Evolutionary conservation across 35 echinoderm and acorn worm species (phyloP), one percentile per base, ranked within the genome.

Genomic region (Amphiura filiformis): DNA sequence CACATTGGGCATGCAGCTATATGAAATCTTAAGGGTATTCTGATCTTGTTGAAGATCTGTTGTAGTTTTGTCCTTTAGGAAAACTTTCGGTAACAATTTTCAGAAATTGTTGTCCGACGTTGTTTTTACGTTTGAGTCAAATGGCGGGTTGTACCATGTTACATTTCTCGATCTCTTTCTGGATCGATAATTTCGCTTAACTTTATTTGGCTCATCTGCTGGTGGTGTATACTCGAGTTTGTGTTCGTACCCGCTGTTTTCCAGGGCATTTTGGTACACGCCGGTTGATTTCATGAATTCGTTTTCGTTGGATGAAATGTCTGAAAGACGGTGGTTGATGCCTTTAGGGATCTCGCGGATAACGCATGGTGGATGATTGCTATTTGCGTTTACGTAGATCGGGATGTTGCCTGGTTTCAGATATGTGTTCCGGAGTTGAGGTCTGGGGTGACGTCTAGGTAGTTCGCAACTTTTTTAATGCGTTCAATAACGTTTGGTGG

Each of bases 1-100:
- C 75, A 88, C 56, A 52, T 88, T 88, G 34, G 86, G 86, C 86
- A 88, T 88, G 39, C 75, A 79, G 39, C 76, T 42, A 39, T 44
- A 79, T n/a, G 36, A 78, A 9, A 79, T 38, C 56, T 88, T 88
- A 32, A 88, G 86, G 28, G 86, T 88, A 34, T 78, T 47, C n/a
- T n/a, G n/a, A n/a, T 80, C 76, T 36, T 88, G 30, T 88, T 79
- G 39, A 78, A 79, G 1, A 88, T 88, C 39, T 47, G 77, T 32
- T 78, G 38, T 35, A 88, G 41, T 35, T 31, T 38, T 88, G 37
- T 31, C 70, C 84, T 77, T 86, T 86, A 38, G 11, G 84, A n/a
- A 86, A 86, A 35, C 84, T 76, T 37, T 86, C 84, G 35, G 20
- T 34, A 17, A 86, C 70, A 32, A 86, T 75, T 41, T 86, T 77